phyloP scores from a whole-genome alignment of 2,797 vertebrate species.

The Benthosema pterotum region DNA sequence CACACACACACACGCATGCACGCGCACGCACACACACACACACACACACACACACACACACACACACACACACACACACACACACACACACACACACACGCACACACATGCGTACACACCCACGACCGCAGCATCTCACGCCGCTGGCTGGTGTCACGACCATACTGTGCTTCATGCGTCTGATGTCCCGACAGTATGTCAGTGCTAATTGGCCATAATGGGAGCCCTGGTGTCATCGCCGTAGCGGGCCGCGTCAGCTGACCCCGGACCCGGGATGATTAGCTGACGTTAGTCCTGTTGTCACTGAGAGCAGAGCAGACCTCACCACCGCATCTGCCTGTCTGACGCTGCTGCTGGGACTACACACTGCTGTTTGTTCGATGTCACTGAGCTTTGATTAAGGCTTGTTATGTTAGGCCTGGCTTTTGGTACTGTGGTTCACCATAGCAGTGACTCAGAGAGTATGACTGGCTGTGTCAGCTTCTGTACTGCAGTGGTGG shows the following conservation, averaged over 20 bases:
- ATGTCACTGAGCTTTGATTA: background rate
- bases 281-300: slow-evolving; percentile 37
- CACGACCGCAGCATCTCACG: too few relatives aligned
- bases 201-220: slow-evolving; percentile 58
- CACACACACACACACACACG: too few relatives aligned
- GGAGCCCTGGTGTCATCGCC: slow-evolving; percentile 3
- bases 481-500: too few relatives aligned
- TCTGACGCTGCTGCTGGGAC: background rate
- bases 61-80: too few relatives aligned
- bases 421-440: too few relatives aligned
- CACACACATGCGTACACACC: too few relatives aligned
- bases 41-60: too few relatives aligned
- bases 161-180: slow-evolving; percentile 43
- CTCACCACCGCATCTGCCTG: background rate
- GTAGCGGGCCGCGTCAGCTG: slow-evolving; percentile 8
- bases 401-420: too few relatives aligned
- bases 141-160: background rate
- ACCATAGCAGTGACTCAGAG: too few relatives aligned
- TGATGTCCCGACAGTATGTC: slow-evolving; percentile 30
- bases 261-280: slow-evolving; percentile 43
- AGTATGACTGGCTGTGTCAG: too few relatives aligned
- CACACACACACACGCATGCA: too few relatives aligned
- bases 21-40: too few relatives aligned
- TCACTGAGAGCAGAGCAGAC: slow-evolving; percentile 6
- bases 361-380: background rate